These are phyloP conservation scores for Dendroctonus ponderosae DNA, from an alignment of 1,140 invertebrate genomes.

Conservation along the genomic window DNA sequence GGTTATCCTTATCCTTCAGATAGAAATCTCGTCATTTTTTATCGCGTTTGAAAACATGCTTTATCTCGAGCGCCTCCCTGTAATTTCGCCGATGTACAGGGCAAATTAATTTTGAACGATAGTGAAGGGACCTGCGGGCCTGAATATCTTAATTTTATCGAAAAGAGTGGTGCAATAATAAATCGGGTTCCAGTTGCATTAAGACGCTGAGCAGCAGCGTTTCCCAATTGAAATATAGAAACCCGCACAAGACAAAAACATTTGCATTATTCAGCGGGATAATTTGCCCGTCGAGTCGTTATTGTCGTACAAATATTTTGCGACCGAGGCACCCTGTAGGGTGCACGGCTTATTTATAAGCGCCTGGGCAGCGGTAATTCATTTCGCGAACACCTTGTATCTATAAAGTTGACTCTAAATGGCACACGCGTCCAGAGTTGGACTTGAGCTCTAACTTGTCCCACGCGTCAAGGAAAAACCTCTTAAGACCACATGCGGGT, in stretches of 20 bases:
- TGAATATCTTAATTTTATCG: conserved; percentile 26
- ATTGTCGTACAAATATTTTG: conserved; percentile 25
- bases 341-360: conserved; percentile 19
- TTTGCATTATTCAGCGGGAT: conserved; percentile 23
- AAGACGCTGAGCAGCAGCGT: neutral
- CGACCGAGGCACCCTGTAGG: conserved; percentile 25
- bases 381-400: conserved; percentile 26
- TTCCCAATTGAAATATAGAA: conserved; percentile 23
- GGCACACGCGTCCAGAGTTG: conserved; percentile 3
- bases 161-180: neutral
- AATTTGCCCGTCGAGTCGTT: conserved; percentile 20
- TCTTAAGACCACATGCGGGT: too few species aligned
- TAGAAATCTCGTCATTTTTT: conserved; percentile 30
- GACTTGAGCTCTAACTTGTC: too few species aligned
- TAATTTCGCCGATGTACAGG: conserved; percentile 20
- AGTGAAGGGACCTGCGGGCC: conserved; percentile 5
- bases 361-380: conserved; percentile 16
- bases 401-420: conserved; percentile 29
- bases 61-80: conserved; percentile 22
- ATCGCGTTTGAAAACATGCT: conserved; percentile 10
- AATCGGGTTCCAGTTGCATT: neutral
- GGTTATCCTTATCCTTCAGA: conserved; percentile 30
- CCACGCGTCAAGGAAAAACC: too few species aligned
- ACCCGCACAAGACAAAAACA: conserved; percentile 17
- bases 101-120: conserved; percentile 23